Evolutionary conservation across 2,797 vertebrate genomes (phyloP), one percentile per base, ranked within the genome.

Genomic region (Mergus octosetaceus): DNA sequence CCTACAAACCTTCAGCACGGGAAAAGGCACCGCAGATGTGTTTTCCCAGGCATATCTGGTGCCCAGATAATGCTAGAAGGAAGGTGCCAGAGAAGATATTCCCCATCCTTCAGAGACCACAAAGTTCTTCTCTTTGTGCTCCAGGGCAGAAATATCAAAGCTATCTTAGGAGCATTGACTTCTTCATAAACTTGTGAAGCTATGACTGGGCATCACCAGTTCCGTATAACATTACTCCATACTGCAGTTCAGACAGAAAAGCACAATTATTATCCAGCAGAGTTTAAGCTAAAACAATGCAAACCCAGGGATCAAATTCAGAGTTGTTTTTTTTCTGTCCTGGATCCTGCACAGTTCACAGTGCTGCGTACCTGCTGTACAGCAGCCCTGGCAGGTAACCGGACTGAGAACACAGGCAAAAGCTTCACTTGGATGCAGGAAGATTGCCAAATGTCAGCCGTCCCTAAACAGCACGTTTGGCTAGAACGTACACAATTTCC

Each of bases 401-500:
- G 0, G 45, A 4, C 65, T 38, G 47, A 28, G 30, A 76, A 57
- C 3, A 0, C 62, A 3, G 38, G 83, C 27, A 15, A 30, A 45
- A 57, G 61, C 51, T 36, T 56, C 71, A 34, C 74, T 25, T 0
- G 20, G 68, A 57, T 34, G 19, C 36, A 36, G 1, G 10, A 51
- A 7, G 45, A 64, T 60, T 41, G 75, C 41, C 88, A 39, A 57
- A 30, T 15, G 49, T 45, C 16, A 2, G 53, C 61, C 6, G 1
- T 1, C 1, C 2, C 84, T 49, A 8, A 68, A 66, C 88, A 73
- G 43, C 5, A 56, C 34, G 13, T 9, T 43, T 1, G 2, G 39
- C 3, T 53, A 53, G 41, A 68, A 60, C 22, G 3, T 3, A n/a
- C 0, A 21, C 1, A 1, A 16, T 51, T 30, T 1, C 20, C n/a